Evolutionary conservation across 2,888 invertebrate genomes (phyloP), one percentile per base, ranked within the genome.

Genomic region (Acanthosepion pharaonis): DNA sequence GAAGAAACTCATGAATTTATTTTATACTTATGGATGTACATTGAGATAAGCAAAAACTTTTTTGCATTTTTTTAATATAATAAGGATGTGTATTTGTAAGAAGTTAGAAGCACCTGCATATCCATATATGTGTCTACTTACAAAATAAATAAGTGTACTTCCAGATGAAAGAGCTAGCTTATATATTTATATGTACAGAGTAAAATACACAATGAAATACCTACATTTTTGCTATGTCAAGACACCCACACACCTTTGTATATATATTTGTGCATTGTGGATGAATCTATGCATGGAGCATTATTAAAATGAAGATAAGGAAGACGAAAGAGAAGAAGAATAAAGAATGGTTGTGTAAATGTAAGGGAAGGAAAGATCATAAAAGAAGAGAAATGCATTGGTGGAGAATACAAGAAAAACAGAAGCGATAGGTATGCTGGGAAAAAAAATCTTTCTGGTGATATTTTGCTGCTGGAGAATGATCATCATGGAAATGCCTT

Each of bases 231-330:
- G n/a, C 78, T 33, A n/a, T 78, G n/a, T n/a, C n/a, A 78, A 78
- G 78, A 78, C 78, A 78, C 78, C 78, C 78, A 78, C 78, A 78
- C 78, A 78, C 78, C 78, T 78, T 78, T 78, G 78, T n/a, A 78
- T 78, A 33, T 78, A 33, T n/a, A 33, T 78, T 78, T 78, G n/a
- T 78, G 78, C 59, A 59, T 15, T 33, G 33, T 78, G 33, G 78
- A 15, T 78, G n/a, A 78, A n/a, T 78, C n/a, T 78, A 78, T 33
- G 78, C 15, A 15, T 9, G 78, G 78, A 78, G n/a, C 3, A 28
- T 78, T 78, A 78, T 78, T 78, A 8, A 78, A 78, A 78, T 78
- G n/a, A 28, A 78, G 33, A 78, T 78, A 33, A 33, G n/a, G 23
- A 11, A n/a, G 78, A 78, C n/a, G 9, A 33, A 78, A 15, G 11